Conservation (phyloP, 2,888 invertebrate genomes). For the Mamestra brassicae region DNA sequence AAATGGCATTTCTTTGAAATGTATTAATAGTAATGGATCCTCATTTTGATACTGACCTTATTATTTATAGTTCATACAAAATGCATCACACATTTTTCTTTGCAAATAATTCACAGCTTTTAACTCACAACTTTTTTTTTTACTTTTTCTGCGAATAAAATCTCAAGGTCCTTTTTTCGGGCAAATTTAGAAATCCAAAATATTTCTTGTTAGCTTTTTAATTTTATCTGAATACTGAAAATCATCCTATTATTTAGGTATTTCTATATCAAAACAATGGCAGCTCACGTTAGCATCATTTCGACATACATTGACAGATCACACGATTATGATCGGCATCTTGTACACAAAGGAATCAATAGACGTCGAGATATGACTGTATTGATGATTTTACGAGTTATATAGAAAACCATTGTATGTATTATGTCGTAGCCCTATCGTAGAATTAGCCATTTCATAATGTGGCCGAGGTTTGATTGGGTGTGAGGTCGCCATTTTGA, state of each 20-base stretch:
- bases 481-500: no score
- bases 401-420: neutral
- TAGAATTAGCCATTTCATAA: no score
- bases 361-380: constrained; percentile 11
- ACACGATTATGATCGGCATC: constrained; percentile 33
- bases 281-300: constrained; percentile 14
- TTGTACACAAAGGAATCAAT: constrained; percentile 43
- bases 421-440: no score
- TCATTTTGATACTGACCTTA: neutral
- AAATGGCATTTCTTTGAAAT: neutral
- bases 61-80: neutral
- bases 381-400: neutral
- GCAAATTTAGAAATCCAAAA: no score
- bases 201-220: neutral
- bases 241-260: neutral
- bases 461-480: no score
- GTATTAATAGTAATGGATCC: neutral
- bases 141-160: neutral
- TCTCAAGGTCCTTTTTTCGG: neutral
- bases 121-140: no score
- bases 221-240: neutral
- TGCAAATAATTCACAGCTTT: neutral
- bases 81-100: no score
- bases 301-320: constrained; percentile 36
- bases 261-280: constrained; percentile 2